Base-by-base conservation (phyloP, 1,140 invertebrate genomes). In the Hyphantria cunea region DNA sequence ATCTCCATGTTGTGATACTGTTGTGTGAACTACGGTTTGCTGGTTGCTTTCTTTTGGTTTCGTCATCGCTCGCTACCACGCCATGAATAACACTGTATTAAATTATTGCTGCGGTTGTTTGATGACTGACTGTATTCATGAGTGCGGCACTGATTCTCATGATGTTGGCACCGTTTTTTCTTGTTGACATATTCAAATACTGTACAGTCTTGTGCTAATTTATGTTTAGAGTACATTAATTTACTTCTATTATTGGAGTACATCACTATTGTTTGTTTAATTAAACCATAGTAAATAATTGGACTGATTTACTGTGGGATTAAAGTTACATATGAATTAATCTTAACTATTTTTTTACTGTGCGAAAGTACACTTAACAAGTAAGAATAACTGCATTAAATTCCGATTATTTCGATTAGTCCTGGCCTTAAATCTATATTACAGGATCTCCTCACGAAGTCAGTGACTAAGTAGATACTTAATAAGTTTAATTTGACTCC, bases 401-500 rank as follows among this genome's bases (percentile, higher is more conserved):
- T n/a, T n/a, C n/a, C n/a, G n/a, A n/a, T n/a, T n/a, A n/a, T n/a
- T n/a, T n/a, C n/a, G n/a, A n/a, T n/a, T n/a, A n/a, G n/a, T n/a
- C n/a, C n/a, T n/a, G n/a, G n/a, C n/a, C n/a, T n/a, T n/a, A n/a
- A n/a, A n/a, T n/a, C n/a, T n/a, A n/a, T n/a, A n/a, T 25, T 25
- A 5, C 17, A 25, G 17, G 17, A 25, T 25, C 17, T 25, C 2
- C 17, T 5, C 5, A 25, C 17, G 17, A 5, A 25, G 17, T 25
- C 17, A 5, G 17, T 25, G 17, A 25, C 17, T 25, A 1, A 25
- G 17, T 25, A 25, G 17, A 5, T 25, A 25, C 2, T 70, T 81
- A 76, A 86, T 84, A 68, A 72, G 64, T 74, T 56, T 74, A 25
- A 72, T 84, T 90, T 87, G 78, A 86, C 74, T 80, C 68, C 76